Evolutionary conservation across 2,797 vertebrate genomes (phyloP), one percentile per base, ranked within the genome.

Genomic region (Sitta carolinensis): DNA sequence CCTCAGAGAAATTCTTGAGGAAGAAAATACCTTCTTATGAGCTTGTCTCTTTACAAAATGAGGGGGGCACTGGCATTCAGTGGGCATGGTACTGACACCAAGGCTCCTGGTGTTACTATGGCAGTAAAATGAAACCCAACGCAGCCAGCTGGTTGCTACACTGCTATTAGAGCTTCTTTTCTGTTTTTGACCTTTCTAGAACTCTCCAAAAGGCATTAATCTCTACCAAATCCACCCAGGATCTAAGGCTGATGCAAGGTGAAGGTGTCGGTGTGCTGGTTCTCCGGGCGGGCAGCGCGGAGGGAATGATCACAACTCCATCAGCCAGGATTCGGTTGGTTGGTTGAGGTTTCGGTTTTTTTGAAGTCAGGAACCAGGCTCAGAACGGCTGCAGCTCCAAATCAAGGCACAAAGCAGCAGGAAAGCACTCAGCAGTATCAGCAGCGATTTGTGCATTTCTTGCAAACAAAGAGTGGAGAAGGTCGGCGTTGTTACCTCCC

Each of bases 341-440:
- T 55, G 47, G 19, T 80, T 45, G 38, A 45, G 45, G 25, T 52
- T 22, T 21, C 9, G 18, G 30, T 52, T 48, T 4, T 74, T 64
- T 58, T 36, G 0, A 87, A 94, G 90, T 75, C 79, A 43, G 89
- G 89, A 91, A 81, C 87, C 62, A 34, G 66, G 64, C 87, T 55
- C 12, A 2, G 91, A 88, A 77, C 0, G 61, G 69, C 89, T 84
- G 92, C 76, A 75, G 94, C 90, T 96, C 91, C 92, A 87, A 77
- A 96, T 54, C 62, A 54, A 97, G 80, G 34, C 91, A 66, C 89
- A 91, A 3, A 96, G 85, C 89, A 96, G 94, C 91, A 94, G 94
- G 96, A 90, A 96, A 95, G 82, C 94, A 91, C 91, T 94, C 94
- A 90, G 96, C 78, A 82, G 38, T 40, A 92, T 26, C 94, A 70